A percentile compares a stretch with the other conserved stretches of the same genome.
Conservation (phyloP, 2,113 vertebrate genomes). For the Otus sunia region DNA sequence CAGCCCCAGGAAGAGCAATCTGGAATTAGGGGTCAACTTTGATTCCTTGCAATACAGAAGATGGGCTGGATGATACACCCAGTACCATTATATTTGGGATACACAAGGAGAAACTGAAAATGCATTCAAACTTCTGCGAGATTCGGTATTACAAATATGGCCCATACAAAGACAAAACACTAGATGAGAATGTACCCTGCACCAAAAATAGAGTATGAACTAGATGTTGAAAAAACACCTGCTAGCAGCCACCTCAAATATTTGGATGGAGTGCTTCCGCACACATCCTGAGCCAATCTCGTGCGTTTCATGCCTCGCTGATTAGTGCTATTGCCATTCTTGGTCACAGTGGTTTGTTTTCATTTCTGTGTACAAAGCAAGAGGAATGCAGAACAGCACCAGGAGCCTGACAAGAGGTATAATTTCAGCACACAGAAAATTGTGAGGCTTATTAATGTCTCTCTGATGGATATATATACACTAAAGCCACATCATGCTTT, state of each 20-base stretch:
- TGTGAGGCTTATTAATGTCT: neutral
- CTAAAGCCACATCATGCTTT: neutral
- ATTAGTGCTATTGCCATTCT: slow-evolving; percentile 48
- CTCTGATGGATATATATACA: neutral
- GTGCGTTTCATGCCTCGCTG: neutral
- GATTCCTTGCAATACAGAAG: neutral
- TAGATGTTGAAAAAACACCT: slow-evolving; percentile 34
- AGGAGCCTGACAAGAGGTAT: neutral
- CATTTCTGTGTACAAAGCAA: slow-evolving; percentile 23
- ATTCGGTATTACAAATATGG: fast-evolving
- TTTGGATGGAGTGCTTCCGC: neutral
- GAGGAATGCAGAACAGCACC: slow-evolving; percentile 27
- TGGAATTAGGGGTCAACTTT: neutral
- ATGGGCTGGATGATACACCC: neutral
- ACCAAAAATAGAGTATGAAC: slow-evolving; percentile 11
- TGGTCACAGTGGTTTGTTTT: slow-evolving; percentile 49
- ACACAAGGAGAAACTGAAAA: neutral
- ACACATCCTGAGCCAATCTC: neutral
- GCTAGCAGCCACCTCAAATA: slow-evolving; percentile 42
- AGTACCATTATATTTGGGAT: neutral
- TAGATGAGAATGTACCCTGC: neutral
- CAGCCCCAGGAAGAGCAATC: neutral
- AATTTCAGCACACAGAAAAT: neutral
- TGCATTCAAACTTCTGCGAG: neutral
- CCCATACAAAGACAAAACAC: neutral